Base-by-base conservation (phyloP, 2,113 vertebrate genomes). In the Gymnarchus niloticus region DNA sequence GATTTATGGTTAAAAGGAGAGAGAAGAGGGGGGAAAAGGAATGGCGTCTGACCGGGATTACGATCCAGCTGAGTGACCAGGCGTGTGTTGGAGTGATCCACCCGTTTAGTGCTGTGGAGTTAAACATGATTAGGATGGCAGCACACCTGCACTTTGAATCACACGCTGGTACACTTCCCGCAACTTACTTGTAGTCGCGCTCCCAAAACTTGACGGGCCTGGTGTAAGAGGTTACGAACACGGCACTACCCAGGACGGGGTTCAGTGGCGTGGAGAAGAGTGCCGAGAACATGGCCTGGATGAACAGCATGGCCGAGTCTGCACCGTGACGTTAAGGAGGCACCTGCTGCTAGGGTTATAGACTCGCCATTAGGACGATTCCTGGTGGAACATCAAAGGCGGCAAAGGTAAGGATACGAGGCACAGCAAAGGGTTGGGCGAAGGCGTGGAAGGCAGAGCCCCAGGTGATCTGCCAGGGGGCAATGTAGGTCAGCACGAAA, bases 391-490 rank as follows among this genome's bases (percentile, higher is more conserved):
- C 33, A 19, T 21, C 49, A 8, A 33, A 37, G 37, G 56, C 0
- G 48, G 83, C 14, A 23, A 14, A n/a, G 37, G 46, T 78, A 91
- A 92, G 95, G 97, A 95, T 97, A 97, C 96, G 97, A n/a, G 97
- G 97, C 88, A 97, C 97, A 0, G 96, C 97, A 0, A 97, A 97
- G 0, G 97, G 97, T 88, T 97, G 97, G 87, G 97, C 97, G 1
- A 97, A 97, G 86, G 97, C 97, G 0, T 97, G 97, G 92, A 97
- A 97, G 56, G 96, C 97, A 0, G 97, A 97, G 86, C 97, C 97
- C 97, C 97, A 97, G 51, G 97, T 97, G 90, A 97, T 97, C 92
- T 97, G 97, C 97, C 97, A 97, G 12, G 97, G 97, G 0, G 97
- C 97, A 1, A 97, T 97, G 94, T 97, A 97, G 73, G 97, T 97